A percentile compares a stretch with the other conserved stretches of the same genome.
Conservation (phyloP, 2,113 vertebrate species). For the Neolamprologus brichardi region DNA sequence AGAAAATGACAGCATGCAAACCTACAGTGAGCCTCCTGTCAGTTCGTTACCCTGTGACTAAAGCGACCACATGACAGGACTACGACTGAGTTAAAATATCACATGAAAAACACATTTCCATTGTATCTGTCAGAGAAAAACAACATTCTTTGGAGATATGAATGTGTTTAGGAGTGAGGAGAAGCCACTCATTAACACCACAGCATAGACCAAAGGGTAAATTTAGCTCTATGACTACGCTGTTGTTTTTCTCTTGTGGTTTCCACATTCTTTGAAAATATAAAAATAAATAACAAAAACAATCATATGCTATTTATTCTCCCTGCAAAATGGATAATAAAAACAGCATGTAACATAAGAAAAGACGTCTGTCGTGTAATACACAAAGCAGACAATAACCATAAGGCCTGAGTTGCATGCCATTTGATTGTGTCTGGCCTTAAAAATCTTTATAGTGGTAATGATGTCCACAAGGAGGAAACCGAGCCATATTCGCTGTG, state of each 20-base stretch:
- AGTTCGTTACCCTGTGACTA: constrained; percentile 16
- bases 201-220: constrained; percentile 28
- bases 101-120: constrained; percentile 40
- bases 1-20: background rate
- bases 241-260: constrained; percentile 44
- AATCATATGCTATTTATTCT: constrained; percentile 49
- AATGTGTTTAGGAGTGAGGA: constrained; percentile 47
- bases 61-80: constrained; percentile 42
- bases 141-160: constrained; percentile 58
- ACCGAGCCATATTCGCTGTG: background rate
- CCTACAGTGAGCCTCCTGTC: constrained; percentile 11
- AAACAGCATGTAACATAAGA: constrained; percentile 40
- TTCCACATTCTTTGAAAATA: constrained; percentile 31
- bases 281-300: constrained; percentile 7
- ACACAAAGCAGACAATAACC: constrained; percentile 36
- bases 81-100: constrained; percentile 23
- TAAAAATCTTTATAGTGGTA: constrained; percentile 55
- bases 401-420: constrained; percentile 12
- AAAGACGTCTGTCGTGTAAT: constrained; percentile 31
- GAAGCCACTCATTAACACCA: constrained; percentile 58
- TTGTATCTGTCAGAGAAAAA: constrained; percentile 53
- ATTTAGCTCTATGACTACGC: constrained; percentile 28
- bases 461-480: constrained; percentile 49
- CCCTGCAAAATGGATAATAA: constrained; percentile 29
- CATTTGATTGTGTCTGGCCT: constrained; percentile 16